Evolutionary conservation across 2,888 invertebrate genomes (phyloP).

Genomic region (Cantharis nigra): DNA sequence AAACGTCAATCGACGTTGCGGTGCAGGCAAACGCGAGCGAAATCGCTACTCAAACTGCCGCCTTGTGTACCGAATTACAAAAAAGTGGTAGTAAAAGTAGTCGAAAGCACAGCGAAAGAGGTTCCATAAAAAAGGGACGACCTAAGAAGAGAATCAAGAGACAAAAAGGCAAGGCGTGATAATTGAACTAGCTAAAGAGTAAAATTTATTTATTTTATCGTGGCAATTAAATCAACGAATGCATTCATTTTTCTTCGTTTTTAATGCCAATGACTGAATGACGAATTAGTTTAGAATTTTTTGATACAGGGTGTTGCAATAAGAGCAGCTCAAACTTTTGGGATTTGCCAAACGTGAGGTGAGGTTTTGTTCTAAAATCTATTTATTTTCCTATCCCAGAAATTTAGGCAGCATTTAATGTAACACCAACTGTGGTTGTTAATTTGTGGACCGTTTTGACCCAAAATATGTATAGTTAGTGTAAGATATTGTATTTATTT

Average conservation of each 20-base stretch:
- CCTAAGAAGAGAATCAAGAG: not conserved
- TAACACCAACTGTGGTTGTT: not conserved
- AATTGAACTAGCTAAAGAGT: not conserved
- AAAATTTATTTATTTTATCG: not conserved
- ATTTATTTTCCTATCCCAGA: not conserved
- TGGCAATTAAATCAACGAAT: not conserved
- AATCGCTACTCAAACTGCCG: slow-evolving; percentile 56
- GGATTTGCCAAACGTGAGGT: not conserved
- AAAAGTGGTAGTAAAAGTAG: not conserved
- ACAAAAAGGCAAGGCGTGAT: not conserved
- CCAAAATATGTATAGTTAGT: not conserved
- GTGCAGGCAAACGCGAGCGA: slow-evolving; percentile 64
- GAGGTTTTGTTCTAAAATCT: no score
- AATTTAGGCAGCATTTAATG: not conserved
- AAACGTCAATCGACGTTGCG: slow-evolving; percentile 62
- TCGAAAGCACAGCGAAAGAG: not conserved
- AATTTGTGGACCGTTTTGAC: not conserved
- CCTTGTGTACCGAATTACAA: slow-evolving; percentile 27
- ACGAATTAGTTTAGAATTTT: not conserved
- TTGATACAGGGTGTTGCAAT: no score
- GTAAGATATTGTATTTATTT: not conserved
- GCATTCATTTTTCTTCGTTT: not conserved
- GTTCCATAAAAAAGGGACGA: not conserved
- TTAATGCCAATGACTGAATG: not conserved
- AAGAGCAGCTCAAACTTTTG: not conserved